A percentile compares a stretch with the other conserved stretches of the same genome.
phyloP scores from a whole-genome alignment of 64 coral and sea anemone genomes.

The Stichodactyla mertensii region DNA sequence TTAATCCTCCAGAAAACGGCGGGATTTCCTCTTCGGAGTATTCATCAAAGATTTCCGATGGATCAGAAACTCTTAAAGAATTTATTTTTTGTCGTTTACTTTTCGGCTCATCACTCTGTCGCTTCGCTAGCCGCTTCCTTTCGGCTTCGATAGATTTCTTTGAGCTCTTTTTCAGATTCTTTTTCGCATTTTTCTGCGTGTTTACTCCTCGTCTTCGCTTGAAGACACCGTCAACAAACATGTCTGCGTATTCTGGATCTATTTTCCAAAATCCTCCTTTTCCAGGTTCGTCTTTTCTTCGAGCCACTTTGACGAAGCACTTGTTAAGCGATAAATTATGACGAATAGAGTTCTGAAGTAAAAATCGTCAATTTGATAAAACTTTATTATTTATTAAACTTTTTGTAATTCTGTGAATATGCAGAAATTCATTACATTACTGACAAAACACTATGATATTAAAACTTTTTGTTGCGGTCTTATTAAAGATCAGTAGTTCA shows the following conservation, averaged over 20 bases:
- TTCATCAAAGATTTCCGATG: constrained; percentile 49
- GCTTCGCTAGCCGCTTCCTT: constrained; percentile 2
- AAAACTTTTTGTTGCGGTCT: not conserved
- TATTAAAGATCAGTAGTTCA: not conserved
- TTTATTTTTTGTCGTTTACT: constrained; percentile 44
- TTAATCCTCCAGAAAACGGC: constrained; percentile 87
- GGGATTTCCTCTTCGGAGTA: constrained; percentile 62
- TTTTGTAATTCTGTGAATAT: not conserved
- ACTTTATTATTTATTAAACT: not conserved
- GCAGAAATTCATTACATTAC: not conserved
- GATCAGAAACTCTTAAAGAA: constrained; percentile 38
- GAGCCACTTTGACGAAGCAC: constrained; percentile 91
- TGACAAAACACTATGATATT: not conserved
- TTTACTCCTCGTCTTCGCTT: constrained; percentile 81
- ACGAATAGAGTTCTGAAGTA: constrained; percentile 86
- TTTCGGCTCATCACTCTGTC: constrained; percentile 24
- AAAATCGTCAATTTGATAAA: not conserved
- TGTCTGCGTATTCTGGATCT: constrained; percentile 88
- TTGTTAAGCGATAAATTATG: constrained; percentile 98
- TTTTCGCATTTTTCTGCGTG: constrained; percentile 80
- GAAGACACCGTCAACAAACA: constrained; percentile 98
- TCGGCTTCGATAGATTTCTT: constrained; percentile 24
- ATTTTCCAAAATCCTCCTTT: constrained; percentile 98
- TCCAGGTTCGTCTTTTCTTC: constrained; percentile 89
- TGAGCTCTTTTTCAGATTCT: constrained; percentile 55